Evolutionary conservation across 2,113 vertebrate species (phyloP).

Genomic region (Rhabdomys dilectus): DNA sequence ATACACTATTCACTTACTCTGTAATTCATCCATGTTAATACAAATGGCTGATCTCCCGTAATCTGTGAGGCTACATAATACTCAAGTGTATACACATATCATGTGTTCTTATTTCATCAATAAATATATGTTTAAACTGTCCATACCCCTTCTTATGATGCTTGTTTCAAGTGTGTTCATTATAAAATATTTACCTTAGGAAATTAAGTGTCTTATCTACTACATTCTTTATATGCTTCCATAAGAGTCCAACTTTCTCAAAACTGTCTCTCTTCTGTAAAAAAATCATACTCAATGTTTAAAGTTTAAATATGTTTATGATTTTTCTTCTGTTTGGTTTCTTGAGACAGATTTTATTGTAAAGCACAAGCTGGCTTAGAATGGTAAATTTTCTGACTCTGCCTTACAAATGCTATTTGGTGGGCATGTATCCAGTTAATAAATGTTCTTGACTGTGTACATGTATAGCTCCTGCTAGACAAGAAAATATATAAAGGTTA

Average conservation of each 20-base stretch:
- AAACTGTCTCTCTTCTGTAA: background rate
- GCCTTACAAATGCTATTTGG: background rate
- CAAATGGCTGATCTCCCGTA: background rate
- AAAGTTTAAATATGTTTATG: constrained; percentile 14
- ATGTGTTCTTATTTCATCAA: background rate
- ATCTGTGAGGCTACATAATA: background rate
- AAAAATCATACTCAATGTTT: background rate
- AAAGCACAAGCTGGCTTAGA: background rate
- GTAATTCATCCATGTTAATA: background rate
- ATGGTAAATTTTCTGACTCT: background rate
- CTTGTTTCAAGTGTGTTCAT: background rate
- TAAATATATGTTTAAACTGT: background rate
- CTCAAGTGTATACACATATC: background rate
- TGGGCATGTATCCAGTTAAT: background rate
- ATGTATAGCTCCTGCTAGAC: background rate
- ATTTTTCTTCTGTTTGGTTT: background rate
- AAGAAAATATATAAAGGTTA: background rate
- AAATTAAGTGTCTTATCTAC: background rate
- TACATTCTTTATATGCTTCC: background rate
- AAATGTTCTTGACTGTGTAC: background rate
- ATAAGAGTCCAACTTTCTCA: background rate
- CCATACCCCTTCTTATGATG: background rate
- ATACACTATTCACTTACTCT: background rate
- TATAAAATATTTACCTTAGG: background rate
- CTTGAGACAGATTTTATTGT: background rate